Conservation (phyloP, 2,888 invertebrate species). For the Eupeodes latifasciatus region DNA sequence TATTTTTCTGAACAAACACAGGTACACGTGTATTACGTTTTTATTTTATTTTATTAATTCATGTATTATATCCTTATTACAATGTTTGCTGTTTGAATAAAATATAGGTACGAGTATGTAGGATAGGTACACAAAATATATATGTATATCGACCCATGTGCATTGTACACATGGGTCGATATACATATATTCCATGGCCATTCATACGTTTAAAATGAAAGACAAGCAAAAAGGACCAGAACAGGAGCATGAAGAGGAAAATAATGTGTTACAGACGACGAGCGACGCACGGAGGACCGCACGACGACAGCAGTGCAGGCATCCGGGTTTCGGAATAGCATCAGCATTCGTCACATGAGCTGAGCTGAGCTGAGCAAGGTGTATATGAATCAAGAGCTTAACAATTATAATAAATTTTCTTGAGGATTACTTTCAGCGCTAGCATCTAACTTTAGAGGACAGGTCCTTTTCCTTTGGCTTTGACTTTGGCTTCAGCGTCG, state of each 20-base stretch:
- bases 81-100: slow-evolving; percentile 15
- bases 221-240: slow-evolving; percentile 3
- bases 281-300: background rate
- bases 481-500: background rate
- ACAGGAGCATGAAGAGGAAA: slow-evolving; percentile 10
- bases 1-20: background rate
- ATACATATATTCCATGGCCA: no score
- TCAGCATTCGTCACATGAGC: slow-evolving; percentile 63
- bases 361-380: slow-evolving; percentile 35
- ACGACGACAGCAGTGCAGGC: background rate
- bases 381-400: slow-evolving; percentile 71
- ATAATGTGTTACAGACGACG: slow-evolving; percentile 47
- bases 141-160: slow-evolving; percentile 12
- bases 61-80: slow-evolving; percentile 17
- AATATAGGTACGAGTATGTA: background rate
- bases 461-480: slow-evolving; percentile 45
- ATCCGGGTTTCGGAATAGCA: slow-evolving; percentile 17
- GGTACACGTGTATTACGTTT: background rate
- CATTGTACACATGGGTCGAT: no score
- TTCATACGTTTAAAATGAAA: slow-evolving; percentile 27
- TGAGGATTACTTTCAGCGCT: slow-evolving; percentile 64
- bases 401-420: slow-evolving; percentile 72
- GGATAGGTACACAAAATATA: background rate
- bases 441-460: slow-evolving; percentile 45
- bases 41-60: slow-evolving; percentile 17